phyloP scores from a whole-genome alignment of 2,888 invertebrate species.

The Drosophila peninsularis region DNA sequence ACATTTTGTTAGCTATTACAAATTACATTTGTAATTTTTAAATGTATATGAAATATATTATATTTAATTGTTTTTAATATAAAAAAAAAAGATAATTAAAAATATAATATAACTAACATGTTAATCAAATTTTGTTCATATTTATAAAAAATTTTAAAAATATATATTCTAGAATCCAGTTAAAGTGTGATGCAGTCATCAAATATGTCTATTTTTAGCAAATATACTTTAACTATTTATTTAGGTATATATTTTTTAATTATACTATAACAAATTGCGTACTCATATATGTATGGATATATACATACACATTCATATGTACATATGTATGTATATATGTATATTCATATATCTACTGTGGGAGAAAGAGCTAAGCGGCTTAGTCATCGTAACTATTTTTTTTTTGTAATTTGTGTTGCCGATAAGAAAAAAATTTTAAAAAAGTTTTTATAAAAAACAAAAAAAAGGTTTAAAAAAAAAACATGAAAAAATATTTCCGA shows the following conservation, averaged over 20 bases:
- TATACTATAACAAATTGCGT: constrained; percentile 20
- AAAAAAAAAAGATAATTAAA: too few species aligned
- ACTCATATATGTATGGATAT: not conserved
- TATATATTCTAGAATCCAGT: not conserved
- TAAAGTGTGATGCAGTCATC: constrained; percentile 7
- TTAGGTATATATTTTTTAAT: constrained; percentile 9
- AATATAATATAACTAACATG: too few species aligned
- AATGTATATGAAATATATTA: too few species aligned
- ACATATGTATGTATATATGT: not conserved
- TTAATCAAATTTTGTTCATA: too few species aligned
- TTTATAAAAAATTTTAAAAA: not conserved
- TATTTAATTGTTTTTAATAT: too few species aligned
- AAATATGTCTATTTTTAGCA: not conserved
- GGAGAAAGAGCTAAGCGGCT: constrained; percentile 13
- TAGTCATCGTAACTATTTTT: too few species aligned
- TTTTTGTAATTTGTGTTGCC: too few species aligned
- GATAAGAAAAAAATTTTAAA: not conserved
- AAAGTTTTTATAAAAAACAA: not conserved
- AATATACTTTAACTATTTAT: constrained; percentile 1
- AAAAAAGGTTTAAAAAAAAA: not conserved
- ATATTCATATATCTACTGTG: not conserved
- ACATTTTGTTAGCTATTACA: too few species aligned
- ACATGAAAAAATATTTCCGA: constrained; percentile 42
- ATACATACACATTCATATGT: too few species aligned
- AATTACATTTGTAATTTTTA: too few species aligned